Evolutionary conservation across 2,113 vertebrate genomes (phyloP).

Genomic region (Hypomesus transpacificus): DNA sequence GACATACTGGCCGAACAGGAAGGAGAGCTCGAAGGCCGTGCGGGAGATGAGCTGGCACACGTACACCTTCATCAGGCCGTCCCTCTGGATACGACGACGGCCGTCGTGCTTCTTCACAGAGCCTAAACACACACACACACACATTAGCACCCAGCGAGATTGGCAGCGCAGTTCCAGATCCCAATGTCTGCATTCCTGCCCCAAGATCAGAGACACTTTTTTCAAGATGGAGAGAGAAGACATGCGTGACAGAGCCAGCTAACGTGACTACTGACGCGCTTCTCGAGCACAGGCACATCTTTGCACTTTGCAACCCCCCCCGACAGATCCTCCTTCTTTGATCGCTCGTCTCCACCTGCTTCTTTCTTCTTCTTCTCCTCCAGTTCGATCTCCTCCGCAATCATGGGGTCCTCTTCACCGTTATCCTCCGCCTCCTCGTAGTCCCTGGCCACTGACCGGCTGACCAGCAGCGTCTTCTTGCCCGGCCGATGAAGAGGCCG

Average conservation of each 20-base stretch:
- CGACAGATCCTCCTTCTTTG: too few relatives aligned
- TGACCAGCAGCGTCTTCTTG: slow-evolving; percentile 66
- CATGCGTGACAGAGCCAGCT: too few relatives aligned
- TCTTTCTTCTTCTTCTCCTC: slow-evolving; percentile 57
- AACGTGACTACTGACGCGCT: too few relatives aligned
- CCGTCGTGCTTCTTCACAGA: slow-evolving; percentile 74
- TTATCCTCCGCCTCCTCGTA: slow-evolving; percentile 83
- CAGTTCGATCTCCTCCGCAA: slow-evolving; percentile 77
- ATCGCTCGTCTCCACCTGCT: slow-evolving; percentile 14
- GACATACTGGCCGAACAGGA: slow-evolving; percentile 83
- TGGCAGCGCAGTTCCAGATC: too few relatives aligned
- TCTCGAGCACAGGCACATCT: too few relatives aligned
- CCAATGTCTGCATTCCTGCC: too few relatives aligned
- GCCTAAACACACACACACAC: slow-evolving; percentile 11
- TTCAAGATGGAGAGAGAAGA: too few relatives aligned
- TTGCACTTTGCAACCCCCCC: too few relatives aligned
- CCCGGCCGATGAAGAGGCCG: slow-evolving; percentile 10
- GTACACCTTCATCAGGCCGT: slow-evolving; percentile 85
- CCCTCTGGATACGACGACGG: slow-evolving; percentile 77
- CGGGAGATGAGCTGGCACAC: slow-evolving; percentile 81
- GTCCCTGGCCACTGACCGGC: slow-evolving; percentile 68
- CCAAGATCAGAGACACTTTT: too few relatives aligned
- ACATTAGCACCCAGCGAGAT: too few relatives aligned
- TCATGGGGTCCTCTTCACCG: slow-evolving; percentile 85
- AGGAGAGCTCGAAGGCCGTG: slow-evolving; percentile 73